Evolutionary conservation across 2,113 vertebrate species (phyloP).

Genomic region (Chionis minor): DNA sequence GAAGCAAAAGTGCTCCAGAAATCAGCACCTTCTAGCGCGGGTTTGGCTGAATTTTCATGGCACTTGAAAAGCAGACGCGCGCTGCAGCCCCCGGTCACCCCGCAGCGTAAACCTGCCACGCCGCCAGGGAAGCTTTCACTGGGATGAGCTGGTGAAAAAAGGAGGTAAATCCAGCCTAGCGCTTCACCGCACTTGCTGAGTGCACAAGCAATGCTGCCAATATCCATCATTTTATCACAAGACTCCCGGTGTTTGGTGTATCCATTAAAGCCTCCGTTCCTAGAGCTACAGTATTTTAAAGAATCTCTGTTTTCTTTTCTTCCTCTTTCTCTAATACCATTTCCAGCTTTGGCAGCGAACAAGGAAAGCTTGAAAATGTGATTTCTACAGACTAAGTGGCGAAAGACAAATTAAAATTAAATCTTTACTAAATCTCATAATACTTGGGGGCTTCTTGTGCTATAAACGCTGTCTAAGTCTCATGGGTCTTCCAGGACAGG

Average conservation of each 20-base stretch:
- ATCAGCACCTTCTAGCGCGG: not conserved
- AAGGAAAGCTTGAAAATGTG: not conserved
- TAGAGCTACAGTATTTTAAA: not conserved
- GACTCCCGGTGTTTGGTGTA: not conserved
- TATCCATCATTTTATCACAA: not conserved
- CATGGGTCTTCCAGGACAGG: not conserved
- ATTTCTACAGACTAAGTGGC: not conserved
- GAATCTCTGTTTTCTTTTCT: not conserved
- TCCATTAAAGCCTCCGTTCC: not conserved
- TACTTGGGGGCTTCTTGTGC: not conserved
- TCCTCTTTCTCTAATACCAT: not conserved
- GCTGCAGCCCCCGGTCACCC: not conserved
- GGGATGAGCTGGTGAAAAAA: not conserved
- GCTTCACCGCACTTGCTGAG: not conserved
- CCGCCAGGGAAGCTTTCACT: not conserved
- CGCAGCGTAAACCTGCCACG: not conserved
- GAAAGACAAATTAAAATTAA: not conserved
- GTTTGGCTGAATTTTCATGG: not conserved
- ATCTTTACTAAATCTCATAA: not conserved
- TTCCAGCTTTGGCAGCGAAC: not conserved
- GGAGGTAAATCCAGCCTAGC: not conserved
- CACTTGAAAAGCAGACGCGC: not conserved
- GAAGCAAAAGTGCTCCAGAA: not conserved
- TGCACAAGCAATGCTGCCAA: not conserved
- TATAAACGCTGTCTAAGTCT: not conserved